These are phyloP conservation scores for Oscheius myriophilus DNA, from an alignment of 2,888 invertebrate species.

Conservation along the genomic window DNA sequence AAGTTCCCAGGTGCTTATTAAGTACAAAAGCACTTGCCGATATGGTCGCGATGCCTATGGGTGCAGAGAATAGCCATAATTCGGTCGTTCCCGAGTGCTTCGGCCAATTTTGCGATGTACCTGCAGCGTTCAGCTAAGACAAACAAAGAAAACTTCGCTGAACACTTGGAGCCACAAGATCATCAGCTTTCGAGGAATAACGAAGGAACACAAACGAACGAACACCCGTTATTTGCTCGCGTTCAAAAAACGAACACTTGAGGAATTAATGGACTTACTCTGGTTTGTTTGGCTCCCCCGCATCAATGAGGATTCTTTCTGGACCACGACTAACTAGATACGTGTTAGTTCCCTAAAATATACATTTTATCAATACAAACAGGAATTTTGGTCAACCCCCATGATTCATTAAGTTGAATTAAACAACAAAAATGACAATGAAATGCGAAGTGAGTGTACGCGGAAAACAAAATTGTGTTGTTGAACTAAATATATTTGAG, in stretches of 20 bases:
- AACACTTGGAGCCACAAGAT: too few species aligned
- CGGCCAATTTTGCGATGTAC: slow-evolving; percentile 25
- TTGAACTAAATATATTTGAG: too few species aligned
- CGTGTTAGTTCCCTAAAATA: slow-evolving; percentile 89
- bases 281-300: slow-evolving; percentile 20
- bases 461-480: too few species aligned
- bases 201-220: too few species aligned
- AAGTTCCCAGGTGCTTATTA: background rate
- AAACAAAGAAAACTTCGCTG: slow-evolving; percentile 1
- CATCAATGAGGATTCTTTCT: slow-evolving; percentile 74
- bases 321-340: slow-evolving; percentile 91
- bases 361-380: too few species aligned
- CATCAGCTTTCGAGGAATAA: too few species aligned
- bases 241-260: too few species aligned
- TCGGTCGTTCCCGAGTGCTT: slow-evolving; percentile 26
- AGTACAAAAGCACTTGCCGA: slow-evolving; percentile 76
- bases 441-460: too few species aligned
- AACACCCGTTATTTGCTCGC: too few species aligned
- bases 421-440: too few species aligned
- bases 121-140: slow-evolving; percentile 4
- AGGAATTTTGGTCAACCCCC: too few species aligned
- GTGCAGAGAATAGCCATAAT: slow-evolving; percentile 88
- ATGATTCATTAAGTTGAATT: too few species aligned
- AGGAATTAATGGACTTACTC: slow-evolving; percentile 4
- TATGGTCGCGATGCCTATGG: slow-evolving; percentile 96